Base-by-base conservation (phyloP, 2,888 invertebrate genomes). In the Helobdella robusta region DNA sequence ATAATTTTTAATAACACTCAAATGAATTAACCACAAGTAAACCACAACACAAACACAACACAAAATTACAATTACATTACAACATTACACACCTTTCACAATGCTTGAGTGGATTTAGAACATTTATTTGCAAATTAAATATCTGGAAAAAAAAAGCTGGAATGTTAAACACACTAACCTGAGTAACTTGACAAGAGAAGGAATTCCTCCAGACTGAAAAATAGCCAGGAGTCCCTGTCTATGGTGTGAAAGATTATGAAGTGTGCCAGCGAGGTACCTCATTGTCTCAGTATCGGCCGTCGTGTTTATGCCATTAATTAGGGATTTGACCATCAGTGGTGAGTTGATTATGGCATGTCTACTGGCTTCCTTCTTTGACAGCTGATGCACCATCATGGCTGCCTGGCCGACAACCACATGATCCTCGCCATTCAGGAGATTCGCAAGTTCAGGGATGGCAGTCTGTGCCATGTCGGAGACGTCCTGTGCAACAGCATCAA, bases 171-270 rank as follows among this genome's bases (percentile, higher is more conserved):
- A 46, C 64, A 65, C 66, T 1, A 71, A 84, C 82, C 84, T 91
- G 8, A 98, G 83, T 8, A 98, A 84, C 79, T 95, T 94, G 34
- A 98, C 97, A 68, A 99, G 84, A 59, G 97, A 97, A 2, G 95
- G 93, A 71, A 98, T 95, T n/a, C 97, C 97, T n/a, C 95, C 95
- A 74, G 94, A 94, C 82, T 97, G 94, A 83, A 98, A 98, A 75
- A 98, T 97, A 60, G 95, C 93, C 73, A 97, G 83, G 25, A 97
- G 82, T 74, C 98, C 98, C 83, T 95, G 94, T 70, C 92, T 86
- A 81, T 97, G 94, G 79, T 95, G 95, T 2, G 97, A 97, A 77
- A 99, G 86, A 81, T 98, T 95, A 80, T 95, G 95, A 74, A 98
- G 82, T 34, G 97, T 95, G 36, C 97, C 97, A 2, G 93, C 93